These are phyloP conservation scores for Xanthia togata DNA, from an alignment of 2,888 invertebrate genomes.

Conservation along the genomic window DNA sequence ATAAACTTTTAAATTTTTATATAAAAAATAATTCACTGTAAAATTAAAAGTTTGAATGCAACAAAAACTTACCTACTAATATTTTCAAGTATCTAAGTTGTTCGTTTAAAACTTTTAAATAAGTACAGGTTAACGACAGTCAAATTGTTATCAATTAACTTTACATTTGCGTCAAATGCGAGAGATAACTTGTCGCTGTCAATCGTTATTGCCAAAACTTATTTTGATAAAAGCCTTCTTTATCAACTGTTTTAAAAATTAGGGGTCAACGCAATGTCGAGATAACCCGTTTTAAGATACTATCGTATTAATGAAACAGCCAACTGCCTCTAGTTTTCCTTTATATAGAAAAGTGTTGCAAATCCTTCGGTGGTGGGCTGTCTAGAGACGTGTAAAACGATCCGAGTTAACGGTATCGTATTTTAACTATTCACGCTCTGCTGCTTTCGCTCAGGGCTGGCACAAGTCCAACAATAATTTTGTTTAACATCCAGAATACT, in stretches of 20 bases:
- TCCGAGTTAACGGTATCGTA: constrained; percentile 74
- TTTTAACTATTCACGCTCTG: constrained; percentile 75
- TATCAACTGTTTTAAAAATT: constrained; percentile 67
- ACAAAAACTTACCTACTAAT: too few species aligned
- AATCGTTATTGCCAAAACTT: constrained; percentile 68
- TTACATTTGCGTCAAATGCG: constrained; percentile 76
- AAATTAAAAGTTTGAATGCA: not conserved
- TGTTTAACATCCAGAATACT: constrained; percentile 3
- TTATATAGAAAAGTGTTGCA: constrained; percentile 69
- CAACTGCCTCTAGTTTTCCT: constrained; percentile 26
- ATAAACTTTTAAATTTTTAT: not conserved
- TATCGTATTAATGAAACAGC: constrained; percentile 25
- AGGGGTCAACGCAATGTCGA: constrained; percentile 61
- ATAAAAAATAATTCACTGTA: not conserved
- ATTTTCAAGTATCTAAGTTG: not conserved
- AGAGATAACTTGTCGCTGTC: constrained; percentile 66
- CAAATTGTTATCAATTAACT: constrained; percentile 72
- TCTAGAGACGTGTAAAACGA: constrained; percentile 74
- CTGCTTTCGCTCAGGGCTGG: constrained; percentile 72
- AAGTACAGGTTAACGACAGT: constrained; percentile 53
- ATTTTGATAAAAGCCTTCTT: constrained; percentile 64
- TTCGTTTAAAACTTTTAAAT: not conserved
- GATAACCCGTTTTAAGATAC: constrained; percentile 23
- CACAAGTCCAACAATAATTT: constrained; percentile 42
- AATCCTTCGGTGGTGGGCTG: constrained; percentile 66